These are phyloP conservation scores for Vireo griseus DNA, from an alignment of 2,797 vertebrate species.

Conservation along the genomic window DNA sequence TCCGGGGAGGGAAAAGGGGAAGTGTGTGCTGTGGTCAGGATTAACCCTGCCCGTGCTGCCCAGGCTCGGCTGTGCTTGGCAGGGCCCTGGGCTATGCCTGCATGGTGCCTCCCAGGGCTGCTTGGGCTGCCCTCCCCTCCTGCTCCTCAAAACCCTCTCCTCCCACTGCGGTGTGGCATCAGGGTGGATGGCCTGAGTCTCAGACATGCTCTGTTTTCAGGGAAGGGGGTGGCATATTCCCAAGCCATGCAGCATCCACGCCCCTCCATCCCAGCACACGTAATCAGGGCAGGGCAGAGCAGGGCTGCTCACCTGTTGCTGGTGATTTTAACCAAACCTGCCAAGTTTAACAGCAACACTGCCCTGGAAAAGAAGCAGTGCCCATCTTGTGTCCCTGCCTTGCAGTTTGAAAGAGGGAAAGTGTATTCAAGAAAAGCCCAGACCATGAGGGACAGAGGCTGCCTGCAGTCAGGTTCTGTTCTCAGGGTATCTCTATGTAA, in stretches of 20 bases:
- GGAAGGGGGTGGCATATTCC: not conserved
- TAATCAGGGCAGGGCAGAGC: not conserved
- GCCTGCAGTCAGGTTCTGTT: not conserved
- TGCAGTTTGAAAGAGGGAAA: not conserved
- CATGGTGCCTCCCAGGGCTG: not conserved
- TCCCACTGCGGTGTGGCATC: rapidly evolving
- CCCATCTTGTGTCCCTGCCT: not conserved
- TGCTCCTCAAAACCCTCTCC: not conserved
- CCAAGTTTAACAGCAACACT: not conserved
- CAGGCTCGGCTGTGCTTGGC: not conserved
- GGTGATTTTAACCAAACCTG: not conserved
- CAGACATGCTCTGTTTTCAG: not conserved
- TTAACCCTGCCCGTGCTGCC: not conserved
- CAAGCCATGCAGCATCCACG: rapidly evolving
- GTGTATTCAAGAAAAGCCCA: not conserved
- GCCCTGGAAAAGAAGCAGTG: not conserved
- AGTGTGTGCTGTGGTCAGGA: not conserved
- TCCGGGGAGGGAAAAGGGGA: not conserved
- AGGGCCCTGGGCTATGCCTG: not conserved
- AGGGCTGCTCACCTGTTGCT: rapidly evolving
- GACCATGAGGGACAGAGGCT: not conserved
- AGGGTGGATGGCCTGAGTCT: not conserved
- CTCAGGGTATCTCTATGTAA: not conserved
- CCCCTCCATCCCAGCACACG: rapidly evolving
- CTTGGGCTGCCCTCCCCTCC: not conserved